Evolutionary conservation across 2,113 vertebrate species (phyloP).

Genomic region (Lasiurus cinereus): DNA sequence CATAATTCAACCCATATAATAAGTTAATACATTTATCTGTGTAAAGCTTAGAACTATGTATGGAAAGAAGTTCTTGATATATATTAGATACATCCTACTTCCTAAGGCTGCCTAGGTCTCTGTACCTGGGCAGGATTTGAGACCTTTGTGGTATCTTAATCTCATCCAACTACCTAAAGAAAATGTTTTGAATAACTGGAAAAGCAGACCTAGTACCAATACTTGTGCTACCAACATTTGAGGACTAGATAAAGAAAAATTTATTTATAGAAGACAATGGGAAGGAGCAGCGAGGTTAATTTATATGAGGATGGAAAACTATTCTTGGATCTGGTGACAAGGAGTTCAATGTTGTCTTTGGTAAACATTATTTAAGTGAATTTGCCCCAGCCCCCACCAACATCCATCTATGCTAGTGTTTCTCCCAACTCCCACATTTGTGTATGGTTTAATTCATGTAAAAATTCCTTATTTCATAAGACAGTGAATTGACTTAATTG

Average conservation of each 20-base stretch:
- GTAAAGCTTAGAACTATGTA: constrained; percentile 8
- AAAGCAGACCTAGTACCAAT: neutral
- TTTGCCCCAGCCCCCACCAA: neutral
- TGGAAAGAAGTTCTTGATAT: neutral
- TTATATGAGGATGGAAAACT: constrained; percentile 25
- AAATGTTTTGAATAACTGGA: neutral
- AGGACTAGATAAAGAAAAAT: neutral
- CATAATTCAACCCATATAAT: neutral
- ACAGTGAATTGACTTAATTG: constrained; percentile 8
- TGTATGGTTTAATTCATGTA: neutral
- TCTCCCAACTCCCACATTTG: constrained; percentile 24
- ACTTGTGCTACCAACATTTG: neutral
- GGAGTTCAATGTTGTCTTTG: constrained; percentile 8
- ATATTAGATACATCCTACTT: constrained; percentile 17
- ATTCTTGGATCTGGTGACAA: constrained; percentile 37
- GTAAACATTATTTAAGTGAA: constrained; percentile 21
- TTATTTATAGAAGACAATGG: neutral
- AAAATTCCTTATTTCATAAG: constrained; percentile 8
- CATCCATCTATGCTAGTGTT: neutral
- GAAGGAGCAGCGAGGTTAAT: neutral
- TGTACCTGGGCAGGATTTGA: constrained; percentile 1
- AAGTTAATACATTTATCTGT: constrained; percentile 10
- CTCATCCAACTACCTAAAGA: constrained; percentile 20
- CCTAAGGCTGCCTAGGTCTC: neutral
- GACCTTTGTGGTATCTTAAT: constrained; percentile 17